A percentile compares a stretch with the other conserved stretches of the same genome.
Evolutionary conservation across 2,797 vertebrate genomes (phyloP).

Genomic region (Petrocephalus sullivani): DNA sequence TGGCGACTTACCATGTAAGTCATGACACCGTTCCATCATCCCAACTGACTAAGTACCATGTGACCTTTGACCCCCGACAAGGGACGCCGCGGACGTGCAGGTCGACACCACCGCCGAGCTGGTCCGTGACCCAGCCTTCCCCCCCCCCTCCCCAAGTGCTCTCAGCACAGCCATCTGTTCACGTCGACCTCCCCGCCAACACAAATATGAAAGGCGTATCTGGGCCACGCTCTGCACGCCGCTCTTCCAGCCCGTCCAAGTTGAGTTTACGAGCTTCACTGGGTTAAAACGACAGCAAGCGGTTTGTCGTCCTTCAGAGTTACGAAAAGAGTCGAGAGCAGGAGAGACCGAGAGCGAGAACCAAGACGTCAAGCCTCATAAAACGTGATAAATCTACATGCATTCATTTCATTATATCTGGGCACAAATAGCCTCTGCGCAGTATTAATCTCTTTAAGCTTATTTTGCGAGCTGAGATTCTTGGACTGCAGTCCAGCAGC

Average conservation of each 20-base stretch:
- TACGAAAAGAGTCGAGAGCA: not conserved
- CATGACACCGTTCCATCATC: not conserved
- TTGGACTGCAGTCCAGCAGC: not conserved
- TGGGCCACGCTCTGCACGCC: not conserved
- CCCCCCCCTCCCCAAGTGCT: not conserved
- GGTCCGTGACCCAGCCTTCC: not conserved
- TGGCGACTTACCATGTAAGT: not conserved
- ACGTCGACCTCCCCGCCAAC: slow-evolving; percentile 8
- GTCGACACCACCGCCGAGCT: not conserved
- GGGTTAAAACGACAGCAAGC: not conserved
- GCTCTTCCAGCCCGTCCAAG: not conserved
- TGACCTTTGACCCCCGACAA: not conserved
- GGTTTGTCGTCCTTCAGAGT: not conserved
- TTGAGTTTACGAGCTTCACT: not conserved
- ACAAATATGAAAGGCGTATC: slow-evolving; percentile 8
- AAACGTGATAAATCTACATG: not conserved
- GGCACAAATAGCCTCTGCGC: not conserved
- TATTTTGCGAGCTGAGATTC: not conserved
- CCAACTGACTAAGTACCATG: not conserved
- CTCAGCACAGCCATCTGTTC: slow-evolving; percentile 17
- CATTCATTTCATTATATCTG: slow-evolving; percentile 1
- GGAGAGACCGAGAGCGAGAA: not conserved
- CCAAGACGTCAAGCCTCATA: not conserved
- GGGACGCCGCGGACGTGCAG: not conserved
- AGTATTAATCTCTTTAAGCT: slow-evolving; percentile 1